Base-by-base conservation (phyloP, 2,888 invertebrate genomes). In the Metacarcinus magister region DNA sequence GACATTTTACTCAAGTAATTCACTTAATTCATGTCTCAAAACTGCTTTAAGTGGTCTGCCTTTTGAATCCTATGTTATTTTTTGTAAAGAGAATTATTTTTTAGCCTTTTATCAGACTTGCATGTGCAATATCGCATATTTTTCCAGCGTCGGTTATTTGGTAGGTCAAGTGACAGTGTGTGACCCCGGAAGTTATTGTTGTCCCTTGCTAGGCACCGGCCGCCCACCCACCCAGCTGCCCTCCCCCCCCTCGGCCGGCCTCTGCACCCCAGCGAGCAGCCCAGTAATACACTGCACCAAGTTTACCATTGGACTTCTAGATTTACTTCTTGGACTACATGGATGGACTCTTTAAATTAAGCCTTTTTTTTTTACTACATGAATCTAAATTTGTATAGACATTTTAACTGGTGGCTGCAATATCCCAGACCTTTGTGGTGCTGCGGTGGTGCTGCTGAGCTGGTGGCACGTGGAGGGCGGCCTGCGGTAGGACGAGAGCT, bases 111-210 rank as follows among this genome's bases (percentile, higher is more conserved):
- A 92, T 95, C 87, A 91, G 82, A 95, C 92, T 95, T 91, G 92
- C 95, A 95, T 92, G 92, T 95, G 92, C 95, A 95, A 95, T 95
- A 95, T 92, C 89, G 90, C 94, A 94, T 95, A 92, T 67, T 95
- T 95, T 92, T 92, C 75, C 95, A 95, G 92, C 48, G 92, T 95
- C 91, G 95, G 91, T 91, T 94, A 89, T 92, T 95, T 82, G 54
- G 93, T 93, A 89, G 92, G 60, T 92, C 93, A 92, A 90, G 93
- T 67, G 60, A 95, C 87, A 67, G 82, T 93, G 93, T 95, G 95
- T 95, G 95, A 95, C 92, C 93, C 93, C 93, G 90, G 89, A 60
- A 92, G 75, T 67, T 54, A 60, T 94, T 87, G 87, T 87, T 87
- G 87, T 87, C 60, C 94, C 75, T 43, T 94, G 90, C 90, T 94